Percentiles rank a stretch among this genome's conserved stretches.
phyloP scores from a whole-genome alignment of 2,888 invertebrate species.

The Dusona sp. region DNA sequence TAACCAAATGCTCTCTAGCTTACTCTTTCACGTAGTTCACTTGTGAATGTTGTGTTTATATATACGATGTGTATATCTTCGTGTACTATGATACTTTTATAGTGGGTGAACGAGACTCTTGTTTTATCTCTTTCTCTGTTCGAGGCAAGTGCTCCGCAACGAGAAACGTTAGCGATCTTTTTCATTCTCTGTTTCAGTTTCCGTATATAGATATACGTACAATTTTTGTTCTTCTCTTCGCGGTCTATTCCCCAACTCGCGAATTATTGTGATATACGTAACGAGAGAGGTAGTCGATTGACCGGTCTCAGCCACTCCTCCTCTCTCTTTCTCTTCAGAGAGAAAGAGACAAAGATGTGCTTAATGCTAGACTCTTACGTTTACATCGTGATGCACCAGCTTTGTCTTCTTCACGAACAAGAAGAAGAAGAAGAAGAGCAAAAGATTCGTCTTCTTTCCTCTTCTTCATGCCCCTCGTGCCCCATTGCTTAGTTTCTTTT shows the following conservation, averaged over 20 bases:
- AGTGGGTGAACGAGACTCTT: slow-evolving; percentile 22
- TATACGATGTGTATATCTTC: neutral
- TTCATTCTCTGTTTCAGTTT: slow-evolving; percentile 47
- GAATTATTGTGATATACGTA: slow-evolving; percentile 75
- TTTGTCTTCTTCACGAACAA: slow-evolving; percentile 37
- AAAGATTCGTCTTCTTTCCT: slow-evolving; percentile 32
- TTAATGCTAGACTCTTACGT: slow-evolving; percentile 68
- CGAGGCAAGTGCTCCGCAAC: slow-evolving; percentile 8
- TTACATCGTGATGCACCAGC: slow-evolving; percentile 62
- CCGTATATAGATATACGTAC: neutral
- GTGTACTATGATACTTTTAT: slow-evolving; percentile 35
- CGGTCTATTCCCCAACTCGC: slow-evolving; percentile 48
- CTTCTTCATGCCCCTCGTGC: slow-evolving; percentile 28
- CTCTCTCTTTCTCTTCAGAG: slow-evolving; percentile 28
- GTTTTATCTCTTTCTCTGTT: slow-evolving; percentile 54
- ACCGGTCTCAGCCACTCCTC: slow-evolving; percentile 69
- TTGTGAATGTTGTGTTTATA: neutral
- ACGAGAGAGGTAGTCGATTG: slow-evolving; percentile 76
- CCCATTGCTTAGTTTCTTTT: neutral
- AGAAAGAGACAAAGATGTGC: slow-evolving; percentile 31
- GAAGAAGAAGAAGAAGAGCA: slow-evolving; percentile 10
- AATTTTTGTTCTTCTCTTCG: slow-evolving; percentile 41
- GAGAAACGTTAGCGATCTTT: slow-evolving; percentile 30
- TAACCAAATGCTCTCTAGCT: slow-evolving; percentile 32
- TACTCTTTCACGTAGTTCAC: slow-evolving; percentile 17